Percentiles rank a stretch among this genome's conserved stretches.
phyloP scores from a whole-genome alignment of 2,797 vertebrate genomes.

The Lithobates pipiens region DNA sequence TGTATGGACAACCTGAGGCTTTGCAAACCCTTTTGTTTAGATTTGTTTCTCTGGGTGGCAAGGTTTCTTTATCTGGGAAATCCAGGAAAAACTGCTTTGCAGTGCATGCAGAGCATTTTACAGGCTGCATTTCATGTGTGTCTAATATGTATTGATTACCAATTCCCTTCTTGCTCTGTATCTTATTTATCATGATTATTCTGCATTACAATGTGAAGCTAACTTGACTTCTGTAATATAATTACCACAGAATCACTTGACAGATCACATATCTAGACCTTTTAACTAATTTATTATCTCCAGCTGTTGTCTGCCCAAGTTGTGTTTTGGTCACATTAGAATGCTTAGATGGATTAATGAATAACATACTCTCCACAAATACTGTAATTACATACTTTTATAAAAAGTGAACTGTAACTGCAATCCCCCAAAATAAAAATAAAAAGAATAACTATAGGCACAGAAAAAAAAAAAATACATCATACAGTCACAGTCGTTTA shows the following conservation, averaged over 20 bases:
- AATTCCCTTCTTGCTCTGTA: conserved; percentile 21
- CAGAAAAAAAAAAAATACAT: too few relatives aligned
- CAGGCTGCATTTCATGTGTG: conserved; percentile 31
- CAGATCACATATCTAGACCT: conserved; percentile 34
- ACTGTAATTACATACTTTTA: background rate
- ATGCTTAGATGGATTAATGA: background rate
- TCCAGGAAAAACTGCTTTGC: background rate
- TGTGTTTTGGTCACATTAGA: background rate
- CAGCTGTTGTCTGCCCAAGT: conserved; percentile 1
- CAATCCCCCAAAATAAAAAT: too few relatives aligned
- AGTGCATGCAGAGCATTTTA: conserved; percentile 5
- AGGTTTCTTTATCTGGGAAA: too few relatives aligned
- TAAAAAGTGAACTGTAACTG: too few relatives aligned
- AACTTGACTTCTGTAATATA: conserved; percentile 36
- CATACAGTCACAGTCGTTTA: too few relatives aligned
- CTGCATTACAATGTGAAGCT: conserved; percentile 18
- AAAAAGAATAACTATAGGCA: too few relatives aligned
- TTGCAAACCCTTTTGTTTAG: too few relatives aligned
- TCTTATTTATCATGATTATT: conserved; percentile 44
- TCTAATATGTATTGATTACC: conserved; percentile 54
- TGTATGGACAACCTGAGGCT: too few relatives aligned
- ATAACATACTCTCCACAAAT: background rate
- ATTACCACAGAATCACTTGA: conserved; percentile 32
- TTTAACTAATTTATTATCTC: conserved; percentile 40
- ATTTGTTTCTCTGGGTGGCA: too few relatives aligned